Percentiles rank a stretch among this genome's conserved stretches.
These are phyloP conservation scores for Lasius fuliginosus DNA, from an alignment of 2,888 invertebrate species.

Conservation along the genomic window DNA sequence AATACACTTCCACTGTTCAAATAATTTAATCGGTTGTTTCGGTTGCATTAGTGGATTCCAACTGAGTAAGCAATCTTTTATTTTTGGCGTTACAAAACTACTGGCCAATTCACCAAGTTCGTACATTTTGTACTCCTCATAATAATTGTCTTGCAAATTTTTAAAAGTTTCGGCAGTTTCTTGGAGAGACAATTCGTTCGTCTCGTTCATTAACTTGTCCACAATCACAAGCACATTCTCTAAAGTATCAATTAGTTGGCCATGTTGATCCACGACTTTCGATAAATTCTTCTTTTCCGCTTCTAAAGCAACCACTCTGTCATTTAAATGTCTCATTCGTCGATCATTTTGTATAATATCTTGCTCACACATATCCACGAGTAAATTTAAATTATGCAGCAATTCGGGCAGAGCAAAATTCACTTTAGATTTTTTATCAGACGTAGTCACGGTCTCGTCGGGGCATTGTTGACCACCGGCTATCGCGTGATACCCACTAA, in stretches of 20 bases:
- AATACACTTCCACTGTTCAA: constrained; percentile 91
- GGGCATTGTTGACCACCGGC: constrained; percentile 90
- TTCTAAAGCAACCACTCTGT: constrained; percentile 92
- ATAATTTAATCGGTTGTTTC: constrained; percentile 89
- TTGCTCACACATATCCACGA: constrained; percentile 98
- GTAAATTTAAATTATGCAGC: constrained; percentile 95
- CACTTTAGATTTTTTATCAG: constrained; percentile 88
- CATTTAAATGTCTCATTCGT: constrained; percentile 92
- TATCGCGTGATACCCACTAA: constrained; percentile 97
- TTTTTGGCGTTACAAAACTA: constrained; percentile 93
- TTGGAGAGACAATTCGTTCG: constrained; percentile 88
- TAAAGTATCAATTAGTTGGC: constrained; percentile 91
- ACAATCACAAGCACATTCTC: constrained; percentile 91
- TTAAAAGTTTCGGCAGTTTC: constrained; percentile 89
- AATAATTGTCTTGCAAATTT: constrained; percentile 89
- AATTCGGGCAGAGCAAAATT: constrained; percentile 96
- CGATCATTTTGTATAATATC: constrained; percentile 96
- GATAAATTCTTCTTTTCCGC: constrained; percentile 92
- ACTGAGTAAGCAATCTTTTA: constrained; percentile 91
- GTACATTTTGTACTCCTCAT: constrained; percentile 94
- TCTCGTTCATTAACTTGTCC: constrained; percentile 88
- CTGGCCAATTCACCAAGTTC: constrained; percentile 94
- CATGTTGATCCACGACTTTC: constrained; percentile 91
- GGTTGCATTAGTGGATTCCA: constrained; percentile 94
- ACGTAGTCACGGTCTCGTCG: constrained; percentile 87